Conservation (phyloP, 2,888 invertebrate species). For the Dolichopus griseipennis region DNA sequence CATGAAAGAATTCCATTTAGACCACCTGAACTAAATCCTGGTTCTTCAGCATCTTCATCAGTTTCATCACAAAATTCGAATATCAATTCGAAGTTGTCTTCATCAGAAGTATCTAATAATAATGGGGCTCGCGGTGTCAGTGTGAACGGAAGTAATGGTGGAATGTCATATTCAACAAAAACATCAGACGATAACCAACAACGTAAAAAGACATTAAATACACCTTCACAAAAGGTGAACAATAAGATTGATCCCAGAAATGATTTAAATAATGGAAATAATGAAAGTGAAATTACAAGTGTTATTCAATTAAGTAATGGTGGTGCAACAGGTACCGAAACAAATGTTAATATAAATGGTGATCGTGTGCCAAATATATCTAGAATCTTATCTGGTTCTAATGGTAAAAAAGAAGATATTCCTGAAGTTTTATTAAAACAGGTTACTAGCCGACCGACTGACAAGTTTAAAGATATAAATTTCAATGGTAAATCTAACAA, state of each 20-base stretch:
- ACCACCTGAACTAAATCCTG: slow-evolving; percentile 45
- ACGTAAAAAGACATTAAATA: slow-evolving; percentile 62
- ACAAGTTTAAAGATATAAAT: slow-evolving; percentile 20
- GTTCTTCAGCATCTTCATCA: not conserved
- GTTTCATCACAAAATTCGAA: not conserved
- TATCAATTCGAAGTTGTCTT: not conserved
- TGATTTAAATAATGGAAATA: slow-evolving; percentile 19
- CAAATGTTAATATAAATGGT: slow-evolving; percentile 34
- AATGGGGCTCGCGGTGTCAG: slow-evolving; percentile 16
- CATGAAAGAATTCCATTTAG: slow-evolving; percentile 77
- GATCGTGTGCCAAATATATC: slow-evolving; percentile 75
- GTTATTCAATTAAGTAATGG: slow-evolving; percentile 12
- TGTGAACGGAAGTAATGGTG: slow-evolving; percentile 16
- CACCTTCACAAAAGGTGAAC: slow-evolving; percentile 58
- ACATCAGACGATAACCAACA: slow-evolving; percentile 24
- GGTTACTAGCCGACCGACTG: slow-evolving; percentile 51
- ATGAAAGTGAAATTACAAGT: slow-evolving; percentile 8
- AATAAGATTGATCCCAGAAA: slow-evolving; percentile 26
- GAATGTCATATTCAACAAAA: slow-evolving; percentile 18
- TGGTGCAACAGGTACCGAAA: slow-evolving; percentile 43
- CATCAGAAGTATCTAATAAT: slow-evolving; percentile 17
- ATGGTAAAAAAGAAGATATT: slow-evolving; percentile 72
- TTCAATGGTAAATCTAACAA: slow-evolving; percentile 19
- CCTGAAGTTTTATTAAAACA: slow-evolving; percentile 66
- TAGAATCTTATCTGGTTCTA: slow-evolving; percentile 75